phyloP scores from a whole-genome alignment of 2,113 vertebrate genomes.

The Sorex araneus region DNA sequence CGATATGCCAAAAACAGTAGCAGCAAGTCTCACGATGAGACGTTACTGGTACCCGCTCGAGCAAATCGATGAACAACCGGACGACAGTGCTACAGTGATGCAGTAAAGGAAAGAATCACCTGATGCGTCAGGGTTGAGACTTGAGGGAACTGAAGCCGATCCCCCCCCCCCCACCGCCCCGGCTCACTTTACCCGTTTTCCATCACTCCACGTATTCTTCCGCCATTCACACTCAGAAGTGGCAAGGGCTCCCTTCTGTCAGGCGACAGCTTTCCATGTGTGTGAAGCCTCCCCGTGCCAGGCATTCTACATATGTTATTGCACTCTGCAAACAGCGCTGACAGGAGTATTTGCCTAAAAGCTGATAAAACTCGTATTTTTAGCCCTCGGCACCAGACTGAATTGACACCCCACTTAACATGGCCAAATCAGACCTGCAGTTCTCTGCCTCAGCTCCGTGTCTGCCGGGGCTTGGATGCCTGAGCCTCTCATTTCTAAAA shows the following conservation, averaged over 20 bases:
- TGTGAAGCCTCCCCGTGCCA: background rate
- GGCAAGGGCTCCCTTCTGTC: background rate
- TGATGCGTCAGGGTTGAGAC: background rate
- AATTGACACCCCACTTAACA: background rate
- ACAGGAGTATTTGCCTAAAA: background rate
- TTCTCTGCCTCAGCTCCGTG: background rate
- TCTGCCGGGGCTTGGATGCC: background rate
- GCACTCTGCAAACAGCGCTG: background rate
- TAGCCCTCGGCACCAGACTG: background rate
- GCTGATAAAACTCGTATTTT: background rate
- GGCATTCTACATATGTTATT: conserved; percentile 34
- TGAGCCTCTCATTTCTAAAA: background rate
- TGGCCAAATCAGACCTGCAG: background rate
- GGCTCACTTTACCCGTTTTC: background rate
- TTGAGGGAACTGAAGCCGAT: background rate
- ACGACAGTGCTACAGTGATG: no score
- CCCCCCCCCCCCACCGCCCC: no score
- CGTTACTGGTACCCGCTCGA: no score
- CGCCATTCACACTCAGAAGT: background rate
- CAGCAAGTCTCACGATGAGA: no score
- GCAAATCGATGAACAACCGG: no score
- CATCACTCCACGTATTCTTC: background rate
- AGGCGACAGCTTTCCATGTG: conserved; percentile 9
- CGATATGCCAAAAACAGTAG: no score
- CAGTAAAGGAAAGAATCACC: background rate